Evolutionary conservation across 2,888 invertebrate species (phyloP).

Genomic region (Limnephilus auricula): DNA sequence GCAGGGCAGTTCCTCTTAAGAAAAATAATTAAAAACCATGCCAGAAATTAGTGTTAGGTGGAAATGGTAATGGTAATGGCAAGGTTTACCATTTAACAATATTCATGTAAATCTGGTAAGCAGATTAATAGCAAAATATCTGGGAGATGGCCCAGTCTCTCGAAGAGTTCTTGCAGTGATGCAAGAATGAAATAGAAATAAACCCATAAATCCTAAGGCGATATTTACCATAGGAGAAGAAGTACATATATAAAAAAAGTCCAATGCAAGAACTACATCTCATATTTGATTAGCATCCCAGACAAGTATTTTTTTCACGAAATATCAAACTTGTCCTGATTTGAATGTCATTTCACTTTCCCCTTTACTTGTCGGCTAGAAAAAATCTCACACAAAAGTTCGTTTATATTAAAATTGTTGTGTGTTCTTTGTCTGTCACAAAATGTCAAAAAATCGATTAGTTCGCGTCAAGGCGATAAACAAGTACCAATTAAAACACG

Average conservation of each 20-base stretch:
- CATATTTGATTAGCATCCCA: not conserved
- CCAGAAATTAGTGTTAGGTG: no score
- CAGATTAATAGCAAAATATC: no score
- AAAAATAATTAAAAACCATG: no score
- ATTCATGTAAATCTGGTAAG: no score
- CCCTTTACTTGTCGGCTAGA: not conserved
- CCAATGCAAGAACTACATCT: not conserved
- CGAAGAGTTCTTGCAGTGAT: no score
- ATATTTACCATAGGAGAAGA: not conserved
- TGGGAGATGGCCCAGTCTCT: no score
- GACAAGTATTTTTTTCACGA: not conserved
- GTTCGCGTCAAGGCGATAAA: slow-evolving; percentile 16
- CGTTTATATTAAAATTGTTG: not conserved
- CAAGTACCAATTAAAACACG: slow-evolving; percentile 37
- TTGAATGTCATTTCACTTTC: slow-evolving; percentile 2
- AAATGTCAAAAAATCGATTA: slow-evolving; percentile 22
- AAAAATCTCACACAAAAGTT: not conserved
- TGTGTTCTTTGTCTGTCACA: slow-evolving; percentile 17
- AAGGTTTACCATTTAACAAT: no score
- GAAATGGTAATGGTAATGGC: no score
- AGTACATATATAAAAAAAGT: not conserved
- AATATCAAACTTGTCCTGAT: not conserved
- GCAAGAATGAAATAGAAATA: no score
- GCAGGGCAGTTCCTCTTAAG: no score
- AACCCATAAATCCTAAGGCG: no score